Percentiles rank a stretch among this genome's conserved stretches.
phyloP scores from a whole-genome alignment of 2,113 vertebrate genomes.

The Oophaga pumilio region DNA sequence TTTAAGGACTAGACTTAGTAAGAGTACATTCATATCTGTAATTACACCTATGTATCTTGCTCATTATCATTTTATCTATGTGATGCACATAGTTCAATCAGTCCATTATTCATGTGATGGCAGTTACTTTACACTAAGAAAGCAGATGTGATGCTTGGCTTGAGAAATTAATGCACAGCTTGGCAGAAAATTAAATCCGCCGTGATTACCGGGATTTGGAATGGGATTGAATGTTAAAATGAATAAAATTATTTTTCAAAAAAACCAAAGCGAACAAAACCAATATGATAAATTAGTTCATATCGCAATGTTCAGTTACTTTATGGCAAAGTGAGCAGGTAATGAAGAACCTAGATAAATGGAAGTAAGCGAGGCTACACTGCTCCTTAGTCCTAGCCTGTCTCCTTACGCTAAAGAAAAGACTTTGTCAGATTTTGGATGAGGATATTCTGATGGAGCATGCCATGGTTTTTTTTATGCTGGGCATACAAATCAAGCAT shows the following conservation, averaged over 20 bases:
- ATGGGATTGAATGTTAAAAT: slow-evolving; percentile 10
- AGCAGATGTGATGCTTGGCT: slow-evolving; percentile 45
- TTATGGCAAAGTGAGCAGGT: not conserved
- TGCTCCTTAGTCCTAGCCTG: too few relatives aligned
- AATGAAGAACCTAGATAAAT: not conserved
- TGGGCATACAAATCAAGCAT: too few relatives aligned
- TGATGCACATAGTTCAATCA: slow-evolving; percentile 20
- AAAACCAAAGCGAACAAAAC: slow-evolving; percentile 1
- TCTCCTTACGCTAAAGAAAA: too few relatives aligned
- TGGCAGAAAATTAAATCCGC: slow-evolving; percentile 18
- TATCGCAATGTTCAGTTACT: not conserved
- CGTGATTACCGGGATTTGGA: slow-evolving; percentile 17
- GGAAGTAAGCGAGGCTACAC: not conserved
- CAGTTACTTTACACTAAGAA: slow-evolving; percentile 12
- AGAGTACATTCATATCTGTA: not conserved
- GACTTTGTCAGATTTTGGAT: too few relatives aligned
- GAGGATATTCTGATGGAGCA: too few relatives aligned
- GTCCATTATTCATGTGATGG: slow-evolving; percentile 23
- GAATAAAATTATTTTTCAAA: not conserved
- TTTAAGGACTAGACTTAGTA: not conserved
- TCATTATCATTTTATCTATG: not conserved
- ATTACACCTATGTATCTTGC: not conserved
- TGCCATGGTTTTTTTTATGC: too few relatives aligned
- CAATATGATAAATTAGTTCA: slow-evolving; percentile 1
- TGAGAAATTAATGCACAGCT: slow-evolving; percentile 31